A percentile compares a stretch with the other conserved stretches of the same genome.
phyloP scores from a whole-genome alignment of 2,888 invertebrate genomes.

The Patella depressa region DNA sequence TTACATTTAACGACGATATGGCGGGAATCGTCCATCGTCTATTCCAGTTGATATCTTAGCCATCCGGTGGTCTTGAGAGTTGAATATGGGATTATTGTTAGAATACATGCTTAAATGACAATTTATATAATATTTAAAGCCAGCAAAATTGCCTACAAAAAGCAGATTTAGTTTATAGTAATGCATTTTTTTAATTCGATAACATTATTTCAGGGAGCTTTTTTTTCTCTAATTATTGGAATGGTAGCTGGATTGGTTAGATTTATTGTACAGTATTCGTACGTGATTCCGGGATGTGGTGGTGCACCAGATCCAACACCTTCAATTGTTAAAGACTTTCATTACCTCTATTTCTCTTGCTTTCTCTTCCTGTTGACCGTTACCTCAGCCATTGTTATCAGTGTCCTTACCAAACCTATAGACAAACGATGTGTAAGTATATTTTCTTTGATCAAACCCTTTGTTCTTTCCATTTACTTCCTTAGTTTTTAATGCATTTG shows the following conservation, averaged over 20 bases:
- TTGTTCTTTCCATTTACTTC: not conserved
- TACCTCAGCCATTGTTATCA: conserved; percentile 68
- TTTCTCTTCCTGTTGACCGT: conserved; percentile 72
- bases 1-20: too few species aligned
- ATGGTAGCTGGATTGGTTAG: conserved; percentile 71
- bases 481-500: conserved; percentile 6
- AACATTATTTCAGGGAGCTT: conserved; percentile 73
- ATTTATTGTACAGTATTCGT: conserved; percentile 73
- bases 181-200: too few species aligned
- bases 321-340: conserved; percentile 61
- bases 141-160: too few species aligned
- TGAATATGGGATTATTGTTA: too few species aligned
- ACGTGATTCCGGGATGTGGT: conserved; percentile 71
- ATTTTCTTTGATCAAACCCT: not conserved
- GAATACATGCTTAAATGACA: too few species aligned
- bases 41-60: too few species aligned
- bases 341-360: conserved; percentile 73
- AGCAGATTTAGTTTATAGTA: too few species aligned
- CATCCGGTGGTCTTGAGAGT: too few species aligned
- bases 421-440: conserved; percentile 68
- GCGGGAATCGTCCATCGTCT: too few species aligned
- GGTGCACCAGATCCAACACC: conserved; percentile 54
- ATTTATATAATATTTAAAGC: too few species aligned
- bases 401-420: conserved; percentile 72
- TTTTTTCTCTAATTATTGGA: conserved; percentile 74